Conservation (phyloP, 1,140 invertebrate genomes). For the Cydia splendana region DNA sequence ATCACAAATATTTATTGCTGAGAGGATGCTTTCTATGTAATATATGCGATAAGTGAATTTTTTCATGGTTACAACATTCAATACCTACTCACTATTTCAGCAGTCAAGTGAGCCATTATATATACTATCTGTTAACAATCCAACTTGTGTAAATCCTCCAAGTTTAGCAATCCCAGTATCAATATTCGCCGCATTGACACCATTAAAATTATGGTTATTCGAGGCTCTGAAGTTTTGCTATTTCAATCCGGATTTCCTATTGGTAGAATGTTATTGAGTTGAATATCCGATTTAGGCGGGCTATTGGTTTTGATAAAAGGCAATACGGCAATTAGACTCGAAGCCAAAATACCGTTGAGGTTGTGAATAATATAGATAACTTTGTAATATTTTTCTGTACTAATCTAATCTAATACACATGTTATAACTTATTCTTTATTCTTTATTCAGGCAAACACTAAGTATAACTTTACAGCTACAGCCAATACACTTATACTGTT, state of each 20-base stretch:
- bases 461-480: too few relatives aligned
- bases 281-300: neutral
- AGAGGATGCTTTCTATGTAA: too few relatives aligned
- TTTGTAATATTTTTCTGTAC: too few relatives aligned
- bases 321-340: neutral
- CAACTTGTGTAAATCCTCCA: conserved; percentile 8
- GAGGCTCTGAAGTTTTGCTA: conserved; percentile 5
- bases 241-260: neutral
- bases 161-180: conserved; percentile 14
- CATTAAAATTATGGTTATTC: conserved; percentile 2
- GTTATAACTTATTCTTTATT: too few relatives aligned
- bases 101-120: neutral
- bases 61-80: too few relatives aligned
- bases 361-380: too few relatives aligned
- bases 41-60: too few relatives aligned
- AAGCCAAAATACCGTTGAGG: neutral
- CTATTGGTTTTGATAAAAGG: neutral
- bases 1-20: too few relatives aligned
- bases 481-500: too few relatives aligned
- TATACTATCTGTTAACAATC: neutral
- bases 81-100: too few relatives aligned
- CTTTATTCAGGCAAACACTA: too few relatives aligned
- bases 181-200: conserved; percentile 23
- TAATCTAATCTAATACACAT: too few relatives aligned
- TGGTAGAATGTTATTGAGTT: neutral